These are phyloP conservation scores for Anthopleura xanthogrammica DNA, from an alignment of 92 coral and sea anemone species.

Conservation along the genomic window DNA sequence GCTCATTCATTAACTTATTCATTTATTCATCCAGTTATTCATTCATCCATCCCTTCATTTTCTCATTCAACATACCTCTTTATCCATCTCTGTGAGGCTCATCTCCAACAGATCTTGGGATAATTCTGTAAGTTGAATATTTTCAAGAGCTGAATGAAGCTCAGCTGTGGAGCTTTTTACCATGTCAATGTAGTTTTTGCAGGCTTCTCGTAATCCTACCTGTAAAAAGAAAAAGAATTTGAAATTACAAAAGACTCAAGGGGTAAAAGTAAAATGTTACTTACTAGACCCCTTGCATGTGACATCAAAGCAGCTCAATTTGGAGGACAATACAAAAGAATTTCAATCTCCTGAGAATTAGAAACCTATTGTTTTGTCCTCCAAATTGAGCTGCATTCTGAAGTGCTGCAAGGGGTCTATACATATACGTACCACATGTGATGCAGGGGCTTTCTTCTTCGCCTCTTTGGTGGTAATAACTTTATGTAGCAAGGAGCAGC, in stretches of 20 bases:
- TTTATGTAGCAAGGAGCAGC: constrained; percentile 63
- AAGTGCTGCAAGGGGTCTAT: too few species aligned
- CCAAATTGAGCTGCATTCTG: too few species aligned
- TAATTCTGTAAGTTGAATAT: constrained; percentile 67
- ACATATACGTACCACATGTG: constrained; percentile 66
- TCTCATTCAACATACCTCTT: constrained; percentile 54
- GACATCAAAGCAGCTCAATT: too few species aligned
- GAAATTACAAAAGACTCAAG: neutral
- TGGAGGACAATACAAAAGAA: too few species aligned
- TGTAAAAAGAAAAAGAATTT: constrained; percentile 19
- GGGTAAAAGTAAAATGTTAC: neutral
- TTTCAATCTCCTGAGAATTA: too few species aligned
- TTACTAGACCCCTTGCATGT: too few species aligned
- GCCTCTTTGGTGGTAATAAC: constrained; percentile 70
- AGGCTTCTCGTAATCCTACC: constrained; percentile 71
- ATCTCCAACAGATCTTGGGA: constrained; percentile 66
- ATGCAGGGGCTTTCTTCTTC: constrained; percentile 73
- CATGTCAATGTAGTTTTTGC: constrained; percentile 66
- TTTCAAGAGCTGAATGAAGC: constrained; percentile 60
- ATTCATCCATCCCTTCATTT: neutral
- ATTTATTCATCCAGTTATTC: neutral
- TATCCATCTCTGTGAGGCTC: constrained; percentile 70
- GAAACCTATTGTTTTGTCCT: too few species aligned
- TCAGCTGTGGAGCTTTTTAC: constrained; percentile 49
- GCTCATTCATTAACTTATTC: too few species aligned